Evolutionary conservation across 2,113 vertebrate species (phyloP).

Genomic region (Albula goreensis): DNA sequence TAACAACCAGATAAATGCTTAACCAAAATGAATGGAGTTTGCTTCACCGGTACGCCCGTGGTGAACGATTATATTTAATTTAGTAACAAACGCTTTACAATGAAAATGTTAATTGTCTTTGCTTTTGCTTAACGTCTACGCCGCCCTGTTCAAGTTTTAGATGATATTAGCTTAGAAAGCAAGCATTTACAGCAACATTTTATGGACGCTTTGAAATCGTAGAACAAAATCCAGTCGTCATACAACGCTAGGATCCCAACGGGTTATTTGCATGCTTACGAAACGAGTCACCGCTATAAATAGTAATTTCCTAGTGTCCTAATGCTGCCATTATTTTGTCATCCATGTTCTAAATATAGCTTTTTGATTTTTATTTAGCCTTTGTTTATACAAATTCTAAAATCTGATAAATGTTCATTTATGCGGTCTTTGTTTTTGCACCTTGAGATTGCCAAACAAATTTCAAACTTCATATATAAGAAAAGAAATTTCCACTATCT

Average conservation of each 20-base stretch:
- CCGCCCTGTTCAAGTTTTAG: neutral
- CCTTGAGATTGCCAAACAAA: neutral
- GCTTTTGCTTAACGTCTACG: neutral
- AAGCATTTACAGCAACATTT: constrained; percentile 19
- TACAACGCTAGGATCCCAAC: neutral
- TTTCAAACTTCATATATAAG: no score
- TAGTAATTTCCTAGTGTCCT: neutral
- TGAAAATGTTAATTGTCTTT: neutral
- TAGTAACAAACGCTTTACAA: neutral
- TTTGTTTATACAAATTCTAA: no score
- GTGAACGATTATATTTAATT: neutral
- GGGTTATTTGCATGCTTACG: neutral
- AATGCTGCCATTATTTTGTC: neutral
- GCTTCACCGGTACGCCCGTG: neutral
- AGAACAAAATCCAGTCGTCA: neutral
- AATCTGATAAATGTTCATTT: no score
- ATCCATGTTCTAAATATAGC: neutral
- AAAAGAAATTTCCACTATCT: no score
- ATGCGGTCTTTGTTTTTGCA: neutral
- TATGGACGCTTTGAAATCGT: constrained; percentile 15
- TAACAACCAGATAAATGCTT: neutral
- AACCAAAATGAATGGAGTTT: neutral
- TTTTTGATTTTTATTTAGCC: no score
- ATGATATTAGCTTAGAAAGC: constrained; percentile 6
- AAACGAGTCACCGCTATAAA: neutral